Percentiles rank a stretch among this genome's conserved stretches.
Evolutionary conservation across 37 sponge, comb jelly and placozoan genomes (phyloP).

Genomic region (Cliona cf. orientalis): DNA sequence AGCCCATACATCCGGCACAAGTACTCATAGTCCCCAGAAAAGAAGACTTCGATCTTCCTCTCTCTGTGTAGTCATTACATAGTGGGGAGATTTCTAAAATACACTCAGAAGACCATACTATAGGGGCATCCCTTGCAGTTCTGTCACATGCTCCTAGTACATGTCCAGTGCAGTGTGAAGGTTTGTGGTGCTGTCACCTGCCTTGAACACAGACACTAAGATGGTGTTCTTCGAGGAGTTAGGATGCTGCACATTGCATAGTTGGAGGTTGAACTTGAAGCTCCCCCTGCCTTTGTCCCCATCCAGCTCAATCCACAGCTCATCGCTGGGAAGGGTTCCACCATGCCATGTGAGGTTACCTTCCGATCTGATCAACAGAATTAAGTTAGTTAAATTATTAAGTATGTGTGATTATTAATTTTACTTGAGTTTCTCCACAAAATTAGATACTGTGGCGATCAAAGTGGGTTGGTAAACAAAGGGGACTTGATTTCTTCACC

Average conservation of each 20-base stretch:
- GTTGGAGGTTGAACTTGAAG: constrained; percentile 40
- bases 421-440: neutral
- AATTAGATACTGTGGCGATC: neutral
- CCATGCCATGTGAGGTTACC: constrained; percentile 54
- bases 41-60: constrained; percentile 29
- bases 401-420: neutral
- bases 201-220: constrained; percentile 26
- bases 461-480: constrained; percentile 29
- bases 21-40: constrained; percentile 65
- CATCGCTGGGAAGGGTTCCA: constrained; percentile 36
- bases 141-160: constrained; percentile 29
- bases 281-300: constrained; percentile 39
- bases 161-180: constrained; percentile 31
- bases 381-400: too few species aligned
- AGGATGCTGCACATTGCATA: constrained; percentile 32
- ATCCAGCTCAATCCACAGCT: constrained; percentile 40
- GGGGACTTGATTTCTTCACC: constrained; percentile 20
- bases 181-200: constrained; percentile 35
- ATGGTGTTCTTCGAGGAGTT: constrained; percentile 35
- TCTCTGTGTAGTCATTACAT: constrained; percentile 5
- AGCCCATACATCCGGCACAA: constrained; percentile 47
- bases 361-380: too few species aligned
- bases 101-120: constrained; percentile 27
- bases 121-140: constrained; percentile 24
- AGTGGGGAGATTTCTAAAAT: neutral